These are phyloP conservation scores for Stegostoma tigrinum DNA, from an alignment of 2,113 vertebrate genomes.

Conservation along the genomic window DNA sequence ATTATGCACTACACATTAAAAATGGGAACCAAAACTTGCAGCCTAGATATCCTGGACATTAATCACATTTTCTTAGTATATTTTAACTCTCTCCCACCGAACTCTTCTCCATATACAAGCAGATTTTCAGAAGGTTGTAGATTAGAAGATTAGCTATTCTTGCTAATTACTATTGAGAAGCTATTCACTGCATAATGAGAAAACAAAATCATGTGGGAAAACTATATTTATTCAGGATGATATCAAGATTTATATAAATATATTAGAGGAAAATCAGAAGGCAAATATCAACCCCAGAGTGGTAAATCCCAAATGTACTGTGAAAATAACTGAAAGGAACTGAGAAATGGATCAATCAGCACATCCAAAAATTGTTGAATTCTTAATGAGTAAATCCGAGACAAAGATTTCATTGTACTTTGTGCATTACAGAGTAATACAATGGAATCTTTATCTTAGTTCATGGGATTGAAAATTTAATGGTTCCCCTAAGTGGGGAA, in stretches of 20 bases:
- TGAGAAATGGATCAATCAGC: neutral
- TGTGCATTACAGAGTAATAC: neutral
- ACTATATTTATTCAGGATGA: neutral
- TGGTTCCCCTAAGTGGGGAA: neutral
- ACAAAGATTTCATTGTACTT: slow-evolving; percentile 33
- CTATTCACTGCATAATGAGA: neutral
- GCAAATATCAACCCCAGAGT: neutral
- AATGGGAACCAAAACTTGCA: neutral
- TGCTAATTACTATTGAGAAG: neutral
- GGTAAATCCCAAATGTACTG: neutral
- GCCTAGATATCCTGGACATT: neutral
- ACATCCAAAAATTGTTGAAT: neutral
- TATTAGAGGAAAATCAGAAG: neutral
- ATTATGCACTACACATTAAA: neutral
- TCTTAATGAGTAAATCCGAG: neutral
- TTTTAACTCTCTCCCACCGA: neutral
- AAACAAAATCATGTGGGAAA: neutral
- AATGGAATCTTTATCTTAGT: slow-evolving; percentile 35
- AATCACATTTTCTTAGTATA: neutral
- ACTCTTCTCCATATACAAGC: neutral
- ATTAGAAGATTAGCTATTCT: neutral
- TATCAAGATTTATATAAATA: neutral
- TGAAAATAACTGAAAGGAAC: neutral
- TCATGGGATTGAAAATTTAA: neutral
- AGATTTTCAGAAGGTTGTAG: neutral